A percentile compares a stretch with the other conserved stretches of the same genome.
Evolutionary conservation across 2,888 invertebrate species (phyloP).

Genomic region (Imbricaverruca yamaguchii): DNA sequence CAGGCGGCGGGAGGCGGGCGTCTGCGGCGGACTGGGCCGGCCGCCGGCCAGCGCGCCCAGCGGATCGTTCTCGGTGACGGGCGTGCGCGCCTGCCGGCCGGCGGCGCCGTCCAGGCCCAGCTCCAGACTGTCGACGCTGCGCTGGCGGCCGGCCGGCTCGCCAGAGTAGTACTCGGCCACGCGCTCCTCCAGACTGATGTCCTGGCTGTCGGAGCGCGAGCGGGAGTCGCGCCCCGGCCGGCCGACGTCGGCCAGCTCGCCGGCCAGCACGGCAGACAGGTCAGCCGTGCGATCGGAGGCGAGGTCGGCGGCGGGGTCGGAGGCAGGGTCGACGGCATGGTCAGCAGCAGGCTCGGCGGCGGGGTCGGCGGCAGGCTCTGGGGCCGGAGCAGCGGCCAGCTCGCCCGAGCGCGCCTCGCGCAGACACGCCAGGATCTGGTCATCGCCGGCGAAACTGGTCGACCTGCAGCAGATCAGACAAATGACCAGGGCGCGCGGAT

Average conservation of each 20-base stretch:
- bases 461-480: background rate
- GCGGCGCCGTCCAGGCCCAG: background rate
- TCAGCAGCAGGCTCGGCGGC: background rate
- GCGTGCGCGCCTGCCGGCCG: constrained; percentile 38
- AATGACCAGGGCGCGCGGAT: background rate
- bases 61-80: constrained; percentile 86
- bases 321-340: background rate
- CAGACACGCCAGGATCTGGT: constrained; percentile 16
- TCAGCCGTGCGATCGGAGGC: background rate
- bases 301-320: too few species aligned
- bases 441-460: constrained; percentile 7
- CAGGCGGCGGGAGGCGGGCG: background rate
- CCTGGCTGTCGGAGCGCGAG: constrained; percentile 10
- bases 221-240: background rate
- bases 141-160: background rate
- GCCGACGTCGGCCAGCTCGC: background rate
- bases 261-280: background rate
- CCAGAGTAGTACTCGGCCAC: background rate
- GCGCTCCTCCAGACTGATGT: constrained; percentile 17
- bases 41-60: constrained; percentile 60
- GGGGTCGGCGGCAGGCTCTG: background rate
- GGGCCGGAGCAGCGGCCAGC: background rate
- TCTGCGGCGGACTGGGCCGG: background rate
- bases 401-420: background rate
- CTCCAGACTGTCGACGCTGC: constrained; percentile 13